Evolutionary conservation across 2,797 vertebrate species (phyloP).

Genomic region (Huso huso): DNA sequence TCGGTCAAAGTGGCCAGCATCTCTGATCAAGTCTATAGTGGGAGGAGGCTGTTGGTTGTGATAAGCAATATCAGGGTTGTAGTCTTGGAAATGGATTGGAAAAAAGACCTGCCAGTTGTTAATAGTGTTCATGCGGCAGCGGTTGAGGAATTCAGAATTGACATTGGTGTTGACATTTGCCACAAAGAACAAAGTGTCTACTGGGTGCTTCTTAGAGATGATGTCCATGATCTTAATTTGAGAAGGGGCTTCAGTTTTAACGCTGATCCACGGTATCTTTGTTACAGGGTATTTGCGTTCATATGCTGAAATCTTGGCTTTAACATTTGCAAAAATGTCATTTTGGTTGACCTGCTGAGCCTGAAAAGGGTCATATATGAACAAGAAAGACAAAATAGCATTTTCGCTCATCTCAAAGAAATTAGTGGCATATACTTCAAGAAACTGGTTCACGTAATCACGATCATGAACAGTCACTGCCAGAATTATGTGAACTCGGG

Average conservation of each 20-base stretch:
- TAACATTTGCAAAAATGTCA: slow-evolving; percentile 80
- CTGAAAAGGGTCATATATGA: slow-evolving; percentile 86
- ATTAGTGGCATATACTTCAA: slow-evolving; percentile 69
- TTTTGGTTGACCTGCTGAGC: slow-evolving; percentile 84
- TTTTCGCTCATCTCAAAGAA: slow-evolving; percentile 83
- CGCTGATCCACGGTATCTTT: slow-evolving; percentile 93
- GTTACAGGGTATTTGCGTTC: slow-evolving; percentile 73
- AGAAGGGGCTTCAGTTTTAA: slow-evolving; percentile 82
- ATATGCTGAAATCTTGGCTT: slow-evolving; percentile 68
- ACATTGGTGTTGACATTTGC: slow-evolving; percentile 71
- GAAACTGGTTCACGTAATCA: slow-evolving; percentile 56
- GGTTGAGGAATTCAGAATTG: slow-evolving; percentile 84
- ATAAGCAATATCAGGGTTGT: slow-evolving; percentile 75
- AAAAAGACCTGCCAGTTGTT: slow-evolving; percentile 97
- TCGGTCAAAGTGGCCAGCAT: slow-evolving; percentile 82
- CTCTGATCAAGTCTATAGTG: slow-evolving; percentile 68
- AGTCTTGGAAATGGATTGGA: slow-evolving; percentile 93
- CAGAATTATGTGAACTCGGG: slow-evolving; percentile 81
- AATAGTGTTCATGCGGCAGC: slow-evolving; percentile 95
- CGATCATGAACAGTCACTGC: slow-evolving; percentile 71
- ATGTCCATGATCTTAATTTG: slow-evolving; percentile 93
- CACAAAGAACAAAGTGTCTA: slow-evolving; percentile 90
- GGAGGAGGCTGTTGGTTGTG: slow-evolving; percentile 58
- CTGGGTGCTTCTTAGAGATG: slow-evolving; percentile 90
- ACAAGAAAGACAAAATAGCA: slow-evolving; percentile 78